Evolutionary conservation across 2,888 invertebrate genomes (phyloP).

Genomic region (Dolichopus griseipennis): DNA sequence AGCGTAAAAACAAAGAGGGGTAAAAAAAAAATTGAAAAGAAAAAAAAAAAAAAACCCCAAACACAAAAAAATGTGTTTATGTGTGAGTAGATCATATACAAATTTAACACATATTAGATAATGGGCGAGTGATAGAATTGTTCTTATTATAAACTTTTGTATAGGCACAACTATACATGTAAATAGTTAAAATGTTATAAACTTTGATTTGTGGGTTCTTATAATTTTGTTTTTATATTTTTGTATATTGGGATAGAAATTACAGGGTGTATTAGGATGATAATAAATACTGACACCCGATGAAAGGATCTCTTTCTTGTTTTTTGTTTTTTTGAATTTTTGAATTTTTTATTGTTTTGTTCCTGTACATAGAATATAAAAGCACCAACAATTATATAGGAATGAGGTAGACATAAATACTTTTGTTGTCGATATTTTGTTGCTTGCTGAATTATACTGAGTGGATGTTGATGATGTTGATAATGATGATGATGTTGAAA

Average conservation of each 20-base stretch:
- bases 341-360: neutral
- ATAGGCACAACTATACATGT: neutral
- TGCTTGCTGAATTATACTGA: too few species aligned
- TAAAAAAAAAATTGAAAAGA: neutral
- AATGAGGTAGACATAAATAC: constrained; percentile 1
- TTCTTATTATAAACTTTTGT: neutral
- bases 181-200: too few species aligned
- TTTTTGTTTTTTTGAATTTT: neutral
- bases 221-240: too few species aligned
- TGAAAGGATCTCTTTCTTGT: neutral
- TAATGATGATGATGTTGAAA: too few species aligned
- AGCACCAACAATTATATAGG: too few species aligned
- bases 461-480: too few species aligned
- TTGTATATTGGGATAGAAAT: neutral
- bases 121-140: too few species aligned
- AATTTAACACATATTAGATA: too few species aligned
- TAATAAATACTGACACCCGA: too few species aligned
- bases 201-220: too few species aligned
- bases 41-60: neutral
- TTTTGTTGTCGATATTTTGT: neutral
- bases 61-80: neutral
- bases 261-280: neutral
- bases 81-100: too few species aligned
- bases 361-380: too few species aligned
- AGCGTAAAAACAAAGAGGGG: neutral